Evolutionary conservation across 2,797 vertebrate species (phyloP).

Genomic region (Enteromius afrohamiltoni): DNA sequence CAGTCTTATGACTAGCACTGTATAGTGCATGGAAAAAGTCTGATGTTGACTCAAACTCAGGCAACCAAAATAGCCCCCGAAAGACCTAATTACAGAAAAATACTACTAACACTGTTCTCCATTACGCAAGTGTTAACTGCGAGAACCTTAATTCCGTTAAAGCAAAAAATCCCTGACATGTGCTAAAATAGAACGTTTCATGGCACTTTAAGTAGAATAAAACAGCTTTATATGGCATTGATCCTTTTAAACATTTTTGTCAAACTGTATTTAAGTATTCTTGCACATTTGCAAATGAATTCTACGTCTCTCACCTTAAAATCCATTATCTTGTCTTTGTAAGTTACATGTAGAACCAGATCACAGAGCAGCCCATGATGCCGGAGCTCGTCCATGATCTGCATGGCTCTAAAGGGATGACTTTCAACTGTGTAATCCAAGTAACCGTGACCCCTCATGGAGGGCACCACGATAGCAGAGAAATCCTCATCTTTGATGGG

Average conservation of each 20-base stretch:
- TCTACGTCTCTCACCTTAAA: conserved; percentile 76
- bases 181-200: background rate
- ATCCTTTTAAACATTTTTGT: background rate
- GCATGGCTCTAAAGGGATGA: conserved; percentile 75
- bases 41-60: background rate
- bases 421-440: conserved; percentile 83
- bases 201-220: background rate
- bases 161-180: background rate
- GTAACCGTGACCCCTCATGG: conserved; percentile 80
- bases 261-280: background rate
- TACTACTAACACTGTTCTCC: background rate
- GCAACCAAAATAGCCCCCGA: background rate
- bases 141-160: background rate
- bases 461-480: conserved; percentile 79
- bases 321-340: conserved; percentile 76
- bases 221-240: background rate
- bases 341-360: conserved; percentile 77
- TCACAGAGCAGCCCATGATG: conserved; percentile 80
- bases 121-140: background rate
- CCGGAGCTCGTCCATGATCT: conserved; percentile 81
- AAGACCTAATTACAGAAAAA: background rate
- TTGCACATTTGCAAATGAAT: background rate
- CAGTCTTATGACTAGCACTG: background rate
- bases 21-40: background rate
- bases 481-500: conserved; percentile 72